Conservation (phyloP, 1,140 invertebrate species). For the Aphidius gifuensis region DNA sequence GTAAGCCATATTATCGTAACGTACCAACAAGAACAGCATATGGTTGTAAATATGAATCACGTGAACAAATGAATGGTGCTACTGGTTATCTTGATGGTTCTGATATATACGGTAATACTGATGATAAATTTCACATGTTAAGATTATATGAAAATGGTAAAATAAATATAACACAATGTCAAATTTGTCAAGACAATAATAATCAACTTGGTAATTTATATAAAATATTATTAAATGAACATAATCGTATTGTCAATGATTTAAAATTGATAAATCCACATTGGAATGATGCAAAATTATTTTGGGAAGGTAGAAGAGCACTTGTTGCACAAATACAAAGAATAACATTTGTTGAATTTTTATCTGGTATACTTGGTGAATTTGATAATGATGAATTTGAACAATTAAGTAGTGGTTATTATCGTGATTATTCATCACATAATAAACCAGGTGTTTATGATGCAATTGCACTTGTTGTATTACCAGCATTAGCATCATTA, state of each 20-base stretch:
- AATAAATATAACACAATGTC: slow-evolving; percentile 63
- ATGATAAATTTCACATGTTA: slow-evolving; percentile 64
- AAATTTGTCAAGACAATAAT: slow-evolving; percentile 53
- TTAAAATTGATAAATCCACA: slow-evolving; percentile 73
- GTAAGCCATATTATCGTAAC: slow-evolving; percentile 74
- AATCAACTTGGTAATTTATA: slow-evolving; percentile 62
- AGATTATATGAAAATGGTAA: slow-evolving; percentile 74
- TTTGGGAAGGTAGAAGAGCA: slow-evolving; percentile 74
- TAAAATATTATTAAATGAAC: slow-evolving; percentile 70
- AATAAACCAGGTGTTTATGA: slow-evolving; percentile 73
- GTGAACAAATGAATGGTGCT: slow-evolving; percentile 85
- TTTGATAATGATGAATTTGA: slow-evolving; percentile 66
- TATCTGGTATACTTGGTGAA: slow-evolving; percentile 76
- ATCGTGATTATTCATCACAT: slow-evolving; percentile 77
- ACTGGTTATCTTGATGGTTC: slow-evolving; percentile 86
- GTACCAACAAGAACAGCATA: slow-evolving; percentile 65
- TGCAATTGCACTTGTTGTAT: slow-evolving; percentile 70
- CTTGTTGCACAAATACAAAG: slow-evolving; percentile 80
- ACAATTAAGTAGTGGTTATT: slow-evolving; percentile 64
- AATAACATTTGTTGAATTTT: slow-evolving; percentile 81
- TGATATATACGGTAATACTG: slow-evolving; percentile 77
- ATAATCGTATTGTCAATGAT: slow-evolving; percentile 77
- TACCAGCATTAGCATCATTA: slow-evolving; percentile 71
- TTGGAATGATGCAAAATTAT: slow-evolving; percentile 81
- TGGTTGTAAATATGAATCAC: slow-evolving; percentile 64